Evolutionary conservation across 1,140 invertebrate genomes (phyloP).

Genomic region (Hermatobates lingyangjiaoensis): DNA sequence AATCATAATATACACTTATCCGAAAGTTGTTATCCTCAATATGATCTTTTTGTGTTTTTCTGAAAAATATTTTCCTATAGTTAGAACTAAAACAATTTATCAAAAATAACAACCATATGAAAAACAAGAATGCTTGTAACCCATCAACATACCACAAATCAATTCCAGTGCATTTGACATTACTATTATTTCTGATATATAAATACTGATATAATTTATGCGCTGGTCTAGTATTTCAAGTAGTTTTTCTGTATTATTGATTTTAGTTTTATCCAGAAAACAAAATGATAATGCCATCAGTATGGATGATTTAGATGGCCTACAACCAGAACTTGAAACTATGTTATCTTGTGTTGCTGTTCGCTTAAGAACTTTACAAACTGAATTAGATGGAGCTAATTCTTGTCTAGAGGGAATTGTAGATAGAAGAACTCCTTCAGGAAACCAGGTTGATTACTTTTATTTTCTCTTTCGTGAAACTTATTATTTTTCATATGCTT

Average conservation of each 20-base stretch:
- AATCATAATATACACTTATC: too few relatives aligned
- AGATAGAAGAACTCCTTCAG: too few relatives aligned
- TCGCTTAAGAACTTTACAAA: conserved; percentile 49
- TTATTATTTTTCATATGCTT: too few relatives aligned
- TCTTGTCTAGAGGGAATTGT: too few relatives aligned
- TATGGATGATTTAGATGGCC: conserved; percentile 65
- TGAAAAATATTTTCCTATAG: neutral
- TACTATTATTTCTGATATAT: neutral
- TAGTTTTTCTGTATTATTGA: conserved; percentile 2
- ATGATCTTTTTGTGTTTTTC: neutral
- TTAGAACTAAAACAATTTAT: too few relatives aligned
- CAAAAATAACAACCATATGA: neutral
- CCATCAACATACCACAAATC: neutral
- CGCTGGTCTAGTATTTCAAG: neutral
- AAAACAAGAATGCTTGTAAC: neutral
- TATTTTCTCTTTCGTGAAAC: too few relatives aligned
- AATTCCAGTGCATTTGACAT: neutral
- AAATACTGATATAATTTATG: neutral
- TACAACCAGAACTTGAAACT: conserved; percentile 76
- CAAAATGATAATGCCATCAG: conserved; percentile 37
- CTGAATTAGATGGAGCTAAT: conserved; percentile 55
- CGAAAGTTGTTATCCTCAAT: too few relatives aligned
- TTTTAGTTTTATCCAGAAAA: conserved; percentile 32
- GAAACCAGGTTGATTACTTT: too few relatives aligned
- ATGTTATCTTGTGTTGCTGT: conserved; percentile 62